These are phyloP conservation scores for Stichopus chloronotus DNA, from an alignment of 35 echinoderm and acorn worm genomes.

Conservation along the genomic window DNA sequence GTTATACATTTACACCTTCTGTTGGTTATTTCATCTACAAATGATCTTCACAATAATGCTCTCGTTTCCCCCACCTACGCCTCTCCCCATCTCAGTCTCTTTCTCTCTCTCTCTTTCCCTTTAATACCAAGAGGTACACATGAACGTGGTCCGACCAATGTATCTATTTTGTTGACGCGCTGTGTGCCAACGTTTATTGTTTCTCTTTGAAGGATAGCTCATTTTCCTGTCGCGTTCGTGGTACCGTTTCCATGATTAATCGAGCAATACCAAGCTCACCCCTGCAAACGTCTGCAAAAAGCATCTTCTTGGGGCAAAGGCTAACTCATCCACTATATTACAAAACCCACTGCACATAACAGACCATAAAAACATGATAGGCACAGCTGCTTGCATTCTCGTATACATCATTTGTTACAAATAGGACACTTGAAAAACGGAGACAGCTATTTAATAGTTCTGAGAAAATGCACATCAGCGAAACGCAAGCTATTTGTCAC, in stretches of 20 bases:
- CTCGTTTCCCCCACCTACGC: no score
- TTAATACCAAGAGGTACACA: slow-evolving; percentile 1
- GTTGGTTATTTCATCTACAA: no score
- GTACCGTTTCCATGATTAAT: slow-evolving; percentile 19
- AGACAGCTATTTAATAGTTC: no score
- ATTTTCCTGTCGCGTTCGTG: slow-evolving; percentile 20
- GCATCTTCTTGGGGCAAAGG: slow-evolving; percentile 35
- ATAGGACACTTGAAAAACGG: no score
- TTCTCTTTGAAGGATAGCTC: slow-evolving; percentile 44
- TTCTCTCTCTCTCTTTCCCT: background rate
- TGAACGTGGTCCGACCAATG: background rate
- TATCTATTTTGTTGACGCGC: slow-evolving; percentile 31
- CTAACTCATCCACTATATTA: slow-evolving; percentile 25
- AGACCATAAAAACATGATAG: no score
- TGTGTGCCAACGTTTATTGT: slow-evolving; percentile 22
- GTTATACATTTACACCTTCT: no score
- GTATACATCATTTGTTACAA: no score
- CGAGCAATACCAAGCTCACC: slow-evolving; percentile 1
- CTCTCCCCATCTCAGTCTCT: no score
- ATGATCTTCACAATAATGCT: no score
- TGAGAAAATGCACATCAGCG: no score
- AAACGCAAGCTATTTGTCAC: no score
- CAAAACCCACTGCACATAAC: background rate
- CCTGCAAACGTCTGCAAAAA: slow-evolving; percentile 15
- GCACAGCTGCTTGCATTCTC: no score